These are phyloP conservation scores for Ameiurus melas DNA, from an alignment of 2,113 vertebrate species.

Conservation along the genomic window DNA sequence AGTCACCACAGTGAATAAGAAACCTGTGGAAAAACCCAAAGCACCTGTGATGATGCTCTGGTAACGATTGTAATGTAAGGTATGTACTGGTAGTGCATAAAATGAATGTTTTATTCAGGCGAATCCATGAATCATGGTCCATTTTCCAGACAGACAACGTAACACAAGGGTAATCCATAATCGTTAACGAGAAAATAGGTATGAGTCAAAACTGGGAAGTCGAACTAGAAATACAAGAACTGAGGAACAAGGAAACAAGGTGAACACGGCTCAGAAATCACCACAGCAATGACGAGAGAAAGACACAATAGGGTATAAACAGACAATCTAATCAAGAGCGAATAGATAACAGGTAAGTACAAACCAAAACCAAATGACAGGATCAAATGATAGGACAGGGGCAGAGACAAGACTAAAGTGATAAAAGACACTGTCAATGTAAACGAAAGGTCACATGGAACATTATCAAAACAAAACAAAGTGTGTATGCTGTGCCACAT, in stretches of 20 bases:
- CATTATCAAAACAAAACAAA: background rate
- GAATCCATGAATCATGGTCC: background rate
- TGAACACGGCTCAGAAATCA: background rate
- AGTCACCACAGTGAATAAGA: background rate
- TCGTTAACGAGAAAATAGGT: background rate
- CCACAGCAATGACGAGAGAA: background rate
- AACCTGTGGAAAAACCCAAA: background rate
- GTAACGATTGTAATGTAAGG: background rate
- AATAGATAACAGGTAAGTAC: background rate
- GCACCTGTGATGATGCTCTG: background rate
- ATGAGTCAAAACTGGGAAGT: background rate
- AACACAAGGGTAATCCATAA: background rate
- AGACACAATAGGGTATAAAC: background rate
- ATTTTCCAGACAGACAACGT: background rate
- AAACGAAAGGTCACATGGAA: background rate
- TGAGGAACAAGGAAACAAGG: background rate
- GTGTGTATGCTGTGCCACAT: background rate
- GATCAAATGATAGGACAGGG: background rate
- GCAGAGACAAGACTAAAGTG: background rate
- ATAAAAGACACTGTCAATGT: background rate
- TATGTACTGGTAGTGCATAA: background rate
- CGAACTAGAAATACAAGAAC: background rate
- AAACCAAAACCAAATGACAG: background rate
- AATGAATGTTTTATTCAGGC: background rate
- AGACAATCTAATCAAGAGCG: background rate